These are phyloP conservation scores for Desmodus rotundus DNA, from an alignment of 2,113 vertebrate species.

Conservation along the genomic window DNA sequence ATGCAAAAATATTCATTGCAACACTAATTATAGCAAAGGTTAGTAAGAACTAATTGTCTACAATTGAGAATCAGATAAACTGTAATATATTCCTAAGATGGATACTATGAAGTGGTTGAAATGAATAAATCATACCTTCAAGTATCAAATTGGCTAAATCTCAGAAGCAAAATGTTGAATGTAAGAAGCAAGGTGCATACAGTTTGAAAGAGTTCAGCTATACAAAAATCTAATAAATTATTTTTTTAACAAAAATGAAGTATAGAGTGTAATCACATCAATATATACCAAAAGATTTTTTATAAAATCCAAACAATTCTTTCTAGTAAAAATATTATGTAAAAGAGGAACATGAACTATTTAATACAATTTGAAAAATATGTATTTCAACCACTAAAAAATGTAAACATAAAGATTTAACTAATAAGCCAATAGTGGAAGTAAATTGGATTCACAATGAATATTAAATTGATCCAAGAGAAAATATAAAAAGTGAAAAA, in stretches of 20 bases:
- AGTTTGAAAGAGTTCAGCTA: neutral
- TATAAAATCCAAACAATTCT: neutral
- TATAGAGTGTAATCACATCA: neutral
- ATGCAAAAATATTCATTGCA: neutral
- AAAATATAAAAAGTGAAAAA: neutral
- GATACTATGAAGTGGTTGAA: neutral
- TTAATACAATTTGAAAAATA: neutral
- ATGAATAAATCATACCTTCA: neutral
- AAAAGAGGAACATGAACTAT: neutral
- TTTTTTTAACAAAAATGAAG: neutral
- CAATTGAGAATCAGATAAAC: neutral
- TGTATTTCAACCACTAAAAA: neutral
- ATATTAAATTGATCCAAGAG: neutral
- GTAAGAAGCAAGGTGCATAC: neutral
- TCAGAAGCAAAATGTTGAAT: slow-evolving; percentile 24
- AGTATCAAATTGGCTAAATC: neutral
- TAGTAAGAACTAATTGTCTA: neutral
- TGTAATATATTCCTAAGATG: neutral
- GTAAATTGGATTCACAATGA: neutral
- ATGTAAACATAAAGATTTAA: neutral
- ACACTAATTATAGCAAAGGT: neutral
- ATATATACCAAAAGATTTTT: neutral
- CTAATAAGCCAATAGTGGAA: neutral
- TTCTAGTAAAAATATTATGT: neutral
- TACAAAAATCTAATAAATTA: neutral